Conservation (phyloP, 2,797 vertebrate genomes). For the Fringilla coelebs region DNA sequence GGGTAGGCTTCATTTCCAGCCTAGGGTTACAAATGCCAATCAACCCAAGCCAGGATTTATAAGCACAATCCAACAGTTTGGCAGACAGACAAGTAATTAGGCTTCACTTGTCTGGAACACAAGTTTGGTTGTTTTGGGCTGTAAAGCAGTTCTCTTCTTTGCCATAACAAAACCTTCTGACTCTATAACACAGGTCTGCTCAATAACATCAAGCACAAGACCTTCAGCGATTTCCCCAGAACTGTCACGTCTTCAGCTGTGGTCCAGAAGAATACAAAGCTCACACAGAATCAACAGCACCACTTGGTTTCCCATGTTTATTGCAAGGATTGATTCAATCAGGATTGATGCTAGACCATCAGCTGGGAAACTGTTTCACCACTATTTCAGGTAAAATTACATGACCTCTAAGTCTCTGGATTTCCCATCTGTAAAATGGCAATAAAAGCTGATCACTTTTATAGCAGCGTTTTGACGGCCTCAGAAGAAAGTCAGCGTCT, state of each 20-base stretch:
- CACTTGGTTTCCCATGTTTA: neutral
- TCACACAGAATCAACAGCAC: neutral
- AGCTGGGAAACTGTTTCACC: neutral
- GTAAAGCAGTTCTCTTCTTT: neutral
- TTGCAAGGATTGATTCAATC: neutral
- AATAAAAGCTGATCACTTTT: neutral
- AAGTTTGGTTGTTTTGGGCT: neutral
- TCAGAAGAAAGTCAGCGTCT: neutral
- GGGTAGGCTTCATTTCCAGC: neutral
- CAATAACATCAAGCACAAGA: neutral
- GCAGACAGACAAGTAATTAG: conserved; percentile 7
- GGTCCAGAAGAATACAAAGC: neutral
- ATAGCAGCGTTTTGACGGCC: neutral
- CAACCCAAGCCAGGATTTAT: neutral
- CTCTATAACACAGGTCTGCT: neutral
- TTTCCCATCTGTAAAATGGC: neutral
- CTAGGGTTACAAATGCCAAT: neutral
- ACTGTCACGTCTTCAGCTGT: rapidly evolving
- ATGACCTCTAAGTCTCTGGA: neutral
- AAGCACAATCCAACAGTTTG: neutral
- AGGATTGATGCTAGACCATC: neutral
- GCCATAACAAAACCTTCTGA: neutral
- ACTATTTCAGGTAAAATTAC: neutral
- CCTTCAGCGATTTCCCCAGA: neutral
- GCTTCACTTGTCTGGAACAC: neutral